A percentile compares a stretch with the other conserved stretches of the same genome.
Conservation (phyloP, 2,888 invertebrate species). For the Leptinotarsa rubiginosa region DNA sequence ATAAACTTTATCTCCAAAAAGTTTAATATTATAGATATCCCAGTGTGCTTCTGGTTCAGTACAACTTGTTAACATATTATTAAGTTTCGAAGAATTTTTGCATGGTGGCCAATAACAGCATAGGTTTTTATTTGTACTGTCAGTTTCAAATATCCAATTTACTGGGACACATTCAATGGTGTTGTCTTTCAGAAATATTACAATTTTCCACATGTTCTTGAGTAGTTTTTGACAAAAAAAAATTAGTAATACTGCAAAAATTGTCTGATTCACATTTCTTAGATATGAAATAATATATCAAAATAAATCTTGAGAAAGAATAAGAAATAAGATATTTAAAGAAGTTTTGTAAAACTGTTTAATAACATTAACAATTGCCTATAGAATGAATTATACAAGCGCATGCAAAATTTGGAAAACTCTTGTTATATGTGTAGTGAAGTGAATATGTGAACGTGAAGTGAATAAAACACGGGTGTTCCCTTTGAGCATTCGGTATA, state of each 20-base stretch:
- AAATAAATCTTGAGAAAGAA: no score
- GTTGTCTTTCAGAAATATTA: no score
- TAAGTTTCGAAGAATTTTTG: slow-evolving; percentile 1
- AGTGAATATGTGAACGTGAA: no score
- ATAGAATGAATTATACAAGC: slow-evolving; percentile 4
- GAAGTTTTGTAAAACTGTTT: background rate
- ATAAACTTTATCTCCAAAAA: background rate
- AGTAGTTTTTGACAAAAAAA: background rate
- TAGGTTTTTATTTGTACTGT: background rate
- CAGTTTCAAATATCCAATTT: slow-evolving; percentile 1
- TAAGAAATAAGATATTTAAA: no score
- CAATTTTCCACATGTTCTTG: background rate
- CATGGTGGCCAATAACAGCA: no score
- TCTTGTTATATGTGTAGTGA: no score
- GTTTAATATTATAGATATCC: background rate
- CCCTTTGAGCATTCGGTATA: no score
- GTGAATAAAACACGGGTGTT: no score
- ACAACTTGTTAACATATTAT: background rate
- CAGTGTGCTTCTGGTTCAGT: background rate
- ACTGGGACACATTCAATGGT: background rate
- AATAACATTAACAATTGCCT: background rate
- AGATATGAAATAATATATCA: no score
- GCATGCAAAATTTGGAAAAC: background rate
- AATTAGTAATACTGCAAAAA: no score
- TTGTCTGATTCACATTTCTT: no score